phyloP scores from a whole-genome alignment of 2,797 vertebrate genomes.

The Macroramphosus scolopax region DNA sequence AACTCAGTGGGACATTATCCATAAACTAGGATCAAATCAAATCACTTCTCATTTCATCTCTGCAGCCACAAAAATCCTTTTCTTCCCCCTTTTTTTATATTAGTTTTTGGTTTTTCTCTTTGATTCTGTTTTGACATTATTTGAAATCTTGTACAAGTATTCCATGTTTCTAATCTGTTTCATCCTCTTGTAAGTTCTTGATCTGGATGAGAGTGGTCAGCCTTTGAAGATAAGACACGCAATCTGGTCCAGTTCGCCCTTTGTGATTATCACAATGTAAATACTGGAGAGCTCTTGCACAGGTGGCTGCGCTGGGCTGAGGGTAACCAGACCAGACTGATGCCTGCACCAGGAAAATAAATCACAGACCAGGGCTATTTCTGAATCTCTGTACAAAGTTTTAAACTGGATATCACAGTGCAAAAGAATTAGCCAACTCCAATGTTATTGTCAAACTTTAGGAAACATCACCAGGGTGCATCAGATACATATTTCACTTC shows the following conservation, averaged over 20 bases:
- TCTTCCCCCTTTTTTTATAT: neutral
- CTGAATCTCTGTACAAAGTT: constrained; percentile 3
- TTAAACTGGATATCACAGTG: neutral
- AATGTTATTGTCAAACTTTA: too few species aligned
- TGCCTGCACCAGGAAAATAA: constrained; percentile 18
- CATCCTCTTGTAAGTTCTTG: constrained; percentile 28
- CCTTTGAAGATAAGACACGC: constrained; percentile 51
- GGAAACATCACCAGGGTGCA: constrained; percentile 11
- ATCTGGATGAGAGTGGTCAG: constrained; percentile 24
- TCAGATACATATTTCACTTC: constrained; percentile 29
- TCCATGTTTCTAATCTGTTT: constrained; percentile 28
- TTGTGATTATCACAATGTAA: constrained; percentile 47
- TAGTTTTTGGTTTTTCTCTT: constrained; percentile 19
- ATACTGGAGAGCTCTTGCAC: constrained; percentile 41
- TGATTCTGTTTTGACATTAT: constrained; percentile 37
- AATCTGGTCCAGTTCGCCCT: constrained; percentile 34
- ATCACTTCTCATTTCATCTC: constrained; percentile 7
- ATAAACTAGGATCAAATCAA: constrained; percentile 32
- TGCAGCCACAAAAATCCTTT: constrained; percentile 11
- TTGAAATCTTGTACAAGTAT: constrained; percentile 32
- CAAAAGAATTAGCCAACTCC: too few species aligned
- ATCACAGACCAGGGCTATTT: constrained; percentile 13
- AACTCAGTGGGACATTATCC: constrained; percentile 38
- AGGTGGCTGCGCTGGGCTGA: constrained; percentile 48
- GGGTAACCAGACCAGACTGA: constrained; percentile 41